Conservation (phyloP, 2,888 invertebrate genomes). For the Lycia hirtaria region DNA sequence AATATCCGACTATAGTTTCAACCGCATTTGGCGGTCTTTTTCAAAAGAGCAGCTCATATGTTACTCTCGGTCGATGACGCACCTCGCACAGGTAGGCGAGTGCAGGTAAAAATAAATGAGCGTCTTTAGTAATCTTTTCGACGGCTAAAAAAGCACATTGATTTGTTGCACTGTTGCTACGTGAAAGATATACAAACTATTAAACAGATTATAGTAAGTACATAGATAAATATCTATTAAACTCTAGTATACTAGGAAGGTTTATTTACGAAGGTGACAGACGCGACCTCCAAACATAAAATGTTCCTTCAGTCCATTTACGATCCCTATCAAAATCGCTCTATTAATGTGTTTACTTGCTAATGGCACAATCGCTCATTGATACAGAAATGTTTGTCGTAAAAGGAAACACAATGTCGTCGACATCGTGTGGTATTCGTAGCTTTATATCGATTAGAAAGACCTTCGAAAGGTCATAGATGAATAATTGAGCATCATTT, state of each 20-base stretch:
- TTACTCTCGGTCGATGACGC: too few species aligned
- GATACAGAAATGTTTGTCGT: conserved; percentile 24
- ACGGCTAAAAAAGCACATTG: too few species aligned
- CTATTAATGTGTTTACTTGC: conserved; percentile 28
- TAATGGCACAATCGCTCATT: conserved; percentile 28
- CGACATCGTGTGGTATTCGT: conserved; percentile 8
- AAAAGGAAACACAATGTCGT: conserved; percentile 10
- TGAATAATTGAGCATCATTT: conserved; percentile 21
- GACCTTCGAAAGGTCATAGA: conserved; percentile 18
- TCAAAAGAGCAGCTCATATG: too few species aligned
- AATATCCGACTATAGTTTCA: too few species aligned
- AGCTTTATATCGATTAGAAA: conserved; percentile 23
- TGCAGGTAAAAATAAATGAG: too few species aligned
- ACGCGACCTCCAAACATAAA: conserved; percentile 21
- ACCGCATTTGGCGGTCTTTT: too few species aligned
- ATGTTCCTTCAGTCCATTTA: conserved; percentile 16
- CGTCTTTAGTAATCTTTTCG: too few species aligned
- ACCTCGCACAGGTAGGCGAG: too few species aligned
- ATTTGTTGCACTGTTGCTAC: too few species aligned
- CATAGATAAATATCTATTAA: not conserved
- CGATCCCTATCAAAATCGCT: conserved; percentile 29
- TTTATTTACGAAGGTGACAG: conserved; percentile 5
- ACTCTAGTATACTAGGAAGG: conserved; percentile 15
- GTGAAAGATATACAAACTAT: too few species aligned
- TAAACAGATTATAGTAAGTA: not conserved